phyloP scores from a whole-genome alignment of 2,113 vertebrate species.

The Orthonyx spaldingii region DNA sequence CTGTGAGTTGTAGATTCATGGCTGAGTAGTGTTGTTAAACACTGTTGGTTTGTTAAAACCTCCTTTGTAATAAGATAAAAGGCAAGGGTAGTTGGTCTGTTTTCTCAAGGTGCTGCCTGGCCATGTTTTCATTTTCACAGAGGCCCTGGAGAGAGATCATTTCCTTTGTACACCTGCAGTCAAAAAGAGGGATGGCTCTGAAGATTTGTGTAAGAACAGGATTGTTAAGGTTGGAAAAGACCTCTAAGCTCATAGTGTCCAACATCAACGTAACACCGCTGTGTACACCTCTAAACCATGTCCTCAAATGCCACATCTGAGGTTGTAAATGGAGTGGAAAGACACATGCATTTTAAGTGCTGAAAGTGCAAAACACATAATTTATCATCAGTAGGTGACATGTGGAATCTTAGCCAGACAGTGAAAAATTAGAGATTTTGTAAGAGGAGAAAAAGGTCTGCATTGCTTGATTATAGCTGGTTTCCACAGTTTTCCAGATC shows the following conservation, averaged over 20 bases:
- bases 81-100: background rate
- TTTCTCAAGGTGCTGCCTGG: background rate
- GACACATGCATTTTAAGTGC: background rate
- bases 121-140: background rate
- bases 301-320: background rate
- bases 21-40: background rate
- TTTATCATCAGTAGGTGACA: background rate
- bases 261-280: background rate
- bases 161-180: background rate
- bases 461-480: background rate
- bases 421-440: background rate
- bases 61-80: background rate
- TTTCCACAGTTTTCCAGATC: background rate
- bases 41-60: background rate
- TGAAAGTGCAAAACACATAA: background rate
- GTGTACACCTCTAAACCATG: background rate
- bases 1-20: background rate
- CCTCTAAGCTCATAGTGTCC: background rate
- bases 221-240: background rate
- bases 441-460: background rate
- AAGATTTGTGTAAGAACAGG: background rate
- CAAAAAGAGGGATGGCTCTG: background rate
- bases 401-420: background rate
- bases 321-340: background rate
- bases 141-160: background rate